Percentiles rank a stretch among this genome's conserved stretches.
These are phyloP conservation scores for Pagetopsis macropterus DNA, from an alignment of 2,797 vertebrate species.

Conservation along the genomic window DNA sequence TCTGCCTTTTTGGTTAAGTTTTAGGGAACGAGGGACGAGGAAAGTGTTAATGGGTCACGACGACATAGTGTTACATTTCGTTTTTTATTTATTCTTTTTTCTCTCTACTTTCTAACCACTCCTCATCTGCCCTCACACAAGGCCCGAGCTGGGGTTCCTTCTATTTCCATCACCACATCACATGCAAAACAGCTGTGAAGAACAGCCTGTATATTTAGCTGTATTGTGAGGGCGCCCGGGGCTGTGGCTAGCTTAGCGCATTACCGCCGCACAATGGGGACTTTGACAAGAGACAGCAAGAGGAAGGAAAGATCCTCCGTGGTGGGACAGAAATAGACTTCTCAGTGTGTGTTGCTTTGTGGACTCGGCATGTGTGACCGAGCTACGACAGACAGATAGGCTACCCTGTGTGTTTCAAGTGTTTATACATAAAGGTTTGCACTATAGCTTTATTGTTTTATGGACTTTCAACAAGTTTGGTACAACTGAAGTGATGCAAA, in stretches of 20 bases:
- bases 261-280: conserved; percentile 81
- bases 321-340: conserved; percentile 73
- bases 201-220: conserved; percentile 83
- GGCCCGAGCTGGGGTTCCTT: conserved; percentile 64
- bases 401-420: conserved; percentile 50
- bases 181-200: conserved; percentile 88
- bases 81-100: neutral
- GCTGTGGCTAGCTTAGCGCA: conserved; percentile 75
- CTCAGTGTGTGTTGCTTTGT: conserved; percentile 63
- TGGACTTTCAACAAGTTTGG: conserved; percentile 10
- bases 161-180: conserved; percentile 84
- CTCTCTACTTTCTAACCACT: conserved; percentile 7
- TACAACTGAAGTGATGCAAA: neutral
- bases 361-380: conserved; percentile 64
- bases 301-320: conserved; percentile 74
- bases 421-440: conserved; percentile 47
- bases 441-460: conserved; percentile 53
- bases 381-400: conserved; percentile 54
- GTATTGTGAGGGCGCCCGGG: conserved; percentile 77
- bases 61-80: neutral
- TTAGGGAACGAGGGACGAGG: neutral
- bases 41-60: conserved; percentile 15
- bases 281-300: conserved; percentile 80
- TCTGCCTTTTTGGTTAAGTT: conserved; percentile 5
- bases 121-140: conserved; percentile 51